phyloP scores from a whole-genome alignment of 92 coral and sea anemone genomes.

The Zoanthus solanderi region DNA sequence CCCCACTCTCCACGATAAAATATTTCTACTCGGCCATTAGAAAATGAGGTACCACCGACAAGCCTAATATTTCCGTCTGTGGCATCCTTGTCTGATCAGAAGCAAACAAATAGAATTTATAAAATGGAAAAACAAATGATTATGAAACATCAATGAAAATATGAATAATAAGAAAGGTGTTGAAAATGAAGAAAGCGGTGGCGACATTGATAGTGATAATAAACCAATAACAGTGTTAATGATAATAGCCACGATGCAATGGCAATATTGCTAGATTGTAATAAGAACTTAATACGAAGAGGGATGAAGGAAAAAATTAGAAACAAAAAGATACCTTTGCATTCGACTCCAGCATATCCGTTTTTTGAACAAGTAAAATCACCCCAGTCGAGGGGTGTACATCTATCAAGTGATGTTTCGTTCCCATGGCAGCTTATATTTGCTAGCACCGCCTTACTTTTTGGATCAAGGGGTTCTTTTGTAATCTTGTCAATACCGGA shows the following conservation, averaged over 20 bases:
- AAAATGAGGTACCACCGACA: constrained; percentile 73
- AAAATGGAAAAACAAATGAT: not conserved
- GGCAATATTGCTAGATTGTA: not conserved
- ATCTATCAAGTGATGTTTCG: constrained; percentile 70
- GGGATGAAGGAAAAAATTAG: not conserved
- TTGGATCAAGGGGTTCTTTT: constrained; percentile 44
- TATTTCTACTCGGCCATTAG: constrained; percentile 86
- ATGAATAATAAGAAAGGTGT: not conserved
- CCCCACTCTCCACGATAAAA: constrained; percentile 92
- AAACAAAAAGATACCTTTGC: constrained; percentile 83
- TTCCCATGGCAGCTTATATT: constrained; percentile 76
- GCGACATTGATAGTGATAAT: not conserved
- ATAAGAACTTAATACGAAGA: too few relatives aligned
- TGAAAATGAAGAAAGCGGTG: not conserved
- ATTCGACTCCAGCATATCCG: constrained; percentile 82
- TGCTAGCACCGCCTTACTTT: constrained; percentile 71
- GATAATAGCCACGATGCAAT: not conserved
- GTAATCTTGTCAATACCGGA: constrained; percentile 41
- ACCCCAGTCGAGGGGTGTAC: constrained; percentile 77
- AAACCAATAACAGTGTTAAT: not conserved
- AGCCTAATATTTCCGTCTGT: constrained; percentile 82
- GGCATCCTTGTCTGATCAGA: constrained; percentile 66
- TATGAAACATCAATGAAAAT: too few relatives aligned
- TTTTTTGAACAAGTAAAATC: constrained; percentile 52
- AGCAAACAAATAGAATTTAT: not conserved